phyloP scores from a whole-genome alignment of 2,888 invertebrate genomes.

The Pherbina coryleti region DNA sequence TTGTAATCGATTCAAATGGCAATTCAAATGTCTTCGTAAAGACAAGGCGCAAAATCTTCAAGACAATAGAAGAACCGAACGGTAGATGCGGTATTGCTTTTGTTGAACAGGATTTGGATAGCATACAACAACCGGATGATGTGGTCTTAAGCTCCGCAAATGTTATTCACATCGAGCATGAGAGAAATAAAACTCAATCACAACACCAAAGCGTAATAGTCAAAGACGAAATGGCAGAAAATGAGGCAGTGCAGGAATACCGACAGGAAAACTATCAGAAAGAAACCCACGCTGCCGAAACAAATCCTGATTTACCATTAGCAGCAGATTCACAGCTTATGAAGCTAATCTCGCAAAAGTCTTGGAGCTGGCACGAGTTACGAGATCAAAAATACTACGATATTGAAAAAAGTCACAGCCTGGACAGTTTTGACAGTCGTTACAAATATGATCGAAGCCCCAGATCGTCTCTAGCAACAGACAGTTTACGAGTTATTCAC shows the following conservation, averaged over 20 bases:
- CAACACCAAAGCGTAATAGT: neutral
- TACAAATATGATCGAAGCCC: conserved; percentile 41
- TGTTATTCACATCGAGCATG: neutral
- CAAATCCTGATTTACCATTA: neutral
- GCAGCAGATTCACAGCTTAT: neutral
- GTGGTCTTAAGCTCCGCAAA: conserved; percentile 11
- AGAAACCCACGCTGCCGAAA: neutral
- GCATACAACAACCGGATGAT: conserved; percentile 45
- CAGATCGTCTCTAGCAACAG: conserved; percentile 62
- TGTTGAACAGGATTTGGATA: conserved; percentile 58
- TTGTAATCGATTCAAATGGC: conserved; percentile 48
- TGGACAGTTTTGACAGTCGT: conserved; percentile 46
- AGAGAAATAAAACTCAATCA: neutral
- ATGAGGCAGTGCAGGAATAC: neutral
- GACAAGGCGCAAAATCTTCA: conserved; percentile 84
- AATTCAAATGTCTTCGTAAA: conserved; percentile 80
- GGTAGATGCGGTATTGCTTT: conserved; percentile 59
- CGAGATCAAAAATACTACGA: conserved; percentile 47
- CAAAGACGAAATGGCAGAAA: neutral
- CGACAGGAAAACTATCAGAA: neutral
- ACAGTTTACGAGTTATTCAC: conserved; percentile 61
- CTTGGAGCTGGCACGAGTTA: conserved; percentile 58
- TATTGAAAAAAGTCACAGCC: conserved; percentile 51
- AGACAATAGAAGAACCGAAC: conserved; percentile 73
- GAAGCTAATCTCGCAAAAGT: conserved; percentile 45